phyloP scores from a whole-genome alignment of 2,888 invertebrate genomes.

The Folsomia manolachei region DNA sequence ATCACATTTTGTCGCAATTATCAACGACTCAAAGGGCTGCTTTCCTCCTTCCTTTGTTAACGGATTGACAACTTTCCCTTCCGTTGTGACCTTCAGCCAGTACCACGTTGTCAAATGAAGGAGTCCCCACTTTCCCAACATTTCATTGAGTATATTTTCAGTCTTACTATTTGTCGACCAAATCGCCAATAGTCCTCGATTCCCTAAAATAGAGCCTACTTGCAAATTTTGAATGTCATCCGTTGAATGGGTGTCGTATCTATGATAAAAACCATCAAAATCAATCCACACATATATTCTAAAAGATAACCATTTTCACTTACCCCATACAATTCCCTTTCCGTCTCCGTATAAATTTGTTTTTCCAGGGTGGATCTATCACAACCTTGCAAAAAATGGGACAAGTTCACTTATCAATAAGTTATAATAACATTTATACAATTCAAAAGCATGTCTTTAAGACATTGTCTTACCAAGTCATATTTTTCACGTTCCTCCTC shows the following conservation, averaged over 20 bases:
- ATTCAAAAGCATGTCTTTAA: too few relatives aligned
- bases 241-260: constrained; percentile 77
- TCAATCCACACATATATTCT: too few relatives aligned
- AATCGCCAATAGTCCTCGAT: constrained; percentile 70
- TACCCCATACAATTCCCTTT: constrained; percentile 56
- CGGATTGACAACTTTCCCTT: constrained; percentile 66
- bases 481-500: constrained; percentile 61
- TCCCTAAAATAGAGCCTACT: constrained; percentile 61
- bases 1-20: constrained; percentile 61
- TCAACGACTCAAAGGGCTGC: constrained; percentile 82
- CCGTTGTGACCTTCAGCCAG: constrained; percentile 80
- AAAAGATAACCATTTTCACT: not conserved
- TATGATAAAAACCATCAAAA: constrained; percentile 52
- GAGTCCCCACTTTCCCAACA: constrained; percentile 78
- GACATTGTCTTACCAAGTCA: too few relatives aligned
- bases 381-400: too few relatives aligned
- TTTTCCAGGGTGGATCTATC: constrained; percentile 95
- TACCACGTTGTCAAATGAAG: constrained; percentile 71
- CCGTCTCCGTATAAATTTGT: constrained; percentile 84
- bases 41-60: constrained; percentile 69
- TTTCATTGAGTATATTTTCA: constrained; percentile 64
- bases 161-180: constrained; percentile 88
- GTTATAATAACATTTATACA: too few relatives aligned
- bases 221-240: constrained; percentile 71
- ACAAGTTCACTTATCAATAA: too few relatives aligned